Conservation (phyloP, 2,797 vertebrate genomes). For the Tangara arthus region DNA sequence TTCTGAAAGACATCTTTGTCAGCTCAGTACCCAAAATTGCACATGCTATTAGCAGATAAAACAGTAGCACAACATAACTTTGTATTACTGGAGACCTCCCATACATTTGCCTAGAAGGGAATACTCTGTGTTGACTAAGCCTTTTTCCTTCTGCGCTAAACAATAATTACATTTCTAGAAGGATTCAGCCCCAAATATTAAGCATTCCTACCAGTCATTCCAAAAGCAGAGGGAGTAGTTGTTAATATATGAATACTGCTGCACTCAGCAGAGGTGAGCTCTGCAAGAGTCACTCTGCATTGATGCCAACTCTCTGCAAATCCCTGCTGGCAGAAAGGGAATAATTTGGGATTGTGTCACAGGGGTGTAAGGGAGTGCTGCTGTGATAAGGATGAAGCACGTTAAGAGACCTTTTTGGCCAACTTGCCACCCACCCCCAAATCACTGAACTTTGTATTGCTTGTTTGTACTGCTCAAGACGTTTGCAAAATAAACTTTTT, state of each 20-base stretch:
- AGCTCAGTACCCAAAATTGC: background rate
- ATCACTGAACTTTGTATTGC: slow-evolving; percentile 46
- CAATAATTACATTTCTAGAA: background rate
- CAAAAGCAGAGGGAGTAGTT: slow-evolving; percentile 1
- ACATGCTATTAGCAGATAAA: background rate
- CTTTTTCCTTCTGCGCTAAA: background rate
- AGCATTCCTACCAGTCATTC: background rate
- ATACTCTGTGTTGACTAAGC: background rate
- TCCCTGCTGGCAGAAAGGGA: background rate
- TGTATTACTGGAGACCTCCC: background rate
- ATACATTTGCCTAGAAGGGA: background rate
- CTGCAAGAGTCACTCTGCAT: background rate
- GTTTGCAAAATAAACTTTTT: slow-evolving; percentile 44
- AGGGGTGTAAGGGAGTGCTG: background rate
- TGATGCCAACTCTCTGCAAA: background rate
- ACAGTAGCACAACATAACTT: background rate
- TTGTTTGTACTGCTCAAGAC: slow-evolving; percentile 46
- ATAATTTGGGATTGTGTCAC: background rate
- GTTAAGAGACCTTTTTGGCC: background rate
- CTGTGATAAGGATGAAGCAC: background rate
- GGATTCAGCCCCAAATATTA: background rate
- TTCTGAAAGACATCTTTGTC: slow-evolving; percentile 38
- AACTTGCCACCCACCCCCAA: background rate
- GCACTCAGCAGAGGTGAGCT: background rate
- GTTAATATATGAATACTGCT: background rate